These are phyloP conservation scores for Tribolium castaneum DNA, from an alignment of 1,140 invertebrate species.

Conservation along the genomic window DNA sequence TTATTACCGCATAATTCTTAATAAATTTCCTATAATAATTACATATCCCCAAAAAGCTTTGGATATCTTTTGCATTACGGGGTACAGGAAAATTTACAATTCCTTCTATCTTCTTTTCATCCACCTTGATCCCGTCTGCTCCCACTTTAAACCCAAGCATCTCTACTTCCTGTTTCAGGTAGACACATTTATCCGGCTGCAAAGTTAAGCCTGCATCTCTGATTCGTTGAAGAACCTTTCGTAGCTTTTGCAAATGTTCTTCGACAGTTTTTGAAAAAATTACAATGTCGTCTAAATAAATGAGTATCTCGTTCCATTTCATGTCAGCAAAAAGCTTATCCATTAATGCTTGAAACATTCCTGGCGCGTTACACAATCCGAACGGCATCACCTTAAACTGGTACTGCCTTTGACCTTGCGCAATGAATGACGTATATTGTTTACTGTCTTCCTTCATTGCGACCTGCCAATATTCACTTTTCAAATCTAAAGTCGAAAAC, in stretches of 20 bases:
- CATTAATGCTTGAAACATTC: constrained; percentile 41
- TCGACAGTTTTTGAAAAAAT: constrained; percentile 7
- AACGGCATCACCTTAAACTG: constrained; percentile 44
- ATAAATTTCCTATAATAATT: not conserved
- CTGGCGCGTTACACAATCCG: constrained; percentile 48
- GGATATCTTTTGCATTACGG: not conserved
- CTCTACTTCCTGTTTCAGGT: constrained; percentile 53
- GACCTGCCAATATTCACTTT: constrained; percentile 19
- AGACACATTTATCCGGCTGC: constrained; percentile 56
- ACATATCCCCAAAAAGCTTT: constrained; percentile 12
- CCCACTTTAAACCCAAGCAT: constrained; percentile 59
- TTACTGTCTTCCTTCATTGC: not conserved
- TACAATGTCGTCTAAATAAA: constrained; percentile 40
- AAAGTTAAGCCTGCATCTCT: constrained; percentile 38
- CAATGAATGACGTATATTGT: not conserved
- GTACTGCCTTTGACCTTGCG: not conserved
- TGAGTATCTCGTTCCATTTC: constrained; percentile 6
- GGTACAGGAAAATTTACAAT: constrained; percentile 22
- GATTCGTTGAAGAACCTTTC: constrained; percentile 4
- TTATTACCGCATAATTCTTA: not conserved
- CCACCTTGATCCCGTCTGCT: not conserved
- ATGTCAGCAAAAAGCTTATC: constrained; percentile 15
- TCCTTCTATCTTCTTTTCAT: not conserved
- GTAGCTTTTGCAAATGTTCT: constrained; percentile 4
- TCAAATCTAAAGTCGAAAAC: not conserved